phyloP scores from a whole-genome alignment of 2,113 vertebrate genomes.

The Rallus limicola region DNA sequence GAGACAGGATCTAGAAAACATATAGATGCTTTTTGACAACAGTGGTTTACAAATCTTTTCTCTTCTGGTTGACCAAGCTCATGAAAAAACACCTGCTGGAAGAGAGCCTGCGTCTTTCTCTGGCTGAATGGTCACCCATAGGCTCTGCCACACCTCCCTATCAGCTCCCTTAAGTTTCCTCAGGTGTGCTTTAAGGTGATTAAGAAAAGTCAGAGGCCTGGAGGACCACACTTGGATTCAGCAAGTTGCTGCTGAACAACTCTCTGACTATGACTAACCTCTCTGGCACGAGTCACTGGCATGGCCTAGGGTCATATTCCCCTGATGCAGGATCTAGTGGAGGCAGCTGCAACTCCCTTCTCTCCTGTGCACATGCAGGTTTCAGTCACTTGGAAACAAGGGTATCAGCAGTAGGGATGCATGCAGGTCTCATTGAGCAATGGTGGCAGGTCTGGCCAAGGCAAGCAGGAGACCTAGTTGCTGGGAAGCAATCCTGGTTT shows the following conservation, averaged over 20 bases:
- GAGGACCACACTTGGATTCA: background rate
- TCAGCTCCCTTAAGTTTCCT: background rate
- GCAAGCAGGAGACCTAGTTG: background rate
- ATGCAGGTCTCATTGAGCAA: fast-evolving
- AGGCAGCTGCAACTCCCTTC: background rate
- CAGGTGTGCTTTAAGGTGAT: fast-evolving
- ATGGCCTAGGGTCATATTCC: fast-evolving
- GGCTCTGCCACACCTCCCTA: background rate
- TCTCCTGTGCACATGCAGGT: background rate
- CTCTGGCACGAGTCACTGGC: fast-evolving
- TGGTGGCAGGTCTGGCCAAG: background rate
- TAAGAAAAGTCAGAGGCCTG: too few species aligned
- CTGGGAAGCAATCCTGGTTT: background rate
- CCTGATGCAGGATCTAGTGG: background rate
- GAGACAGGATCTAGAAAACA: background rate
- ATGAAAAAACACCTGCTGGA: background rate
- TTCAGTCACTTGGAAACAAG: background rate
- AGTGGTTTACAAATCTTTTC: background rate
- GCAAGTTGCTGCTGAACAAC: background rate
- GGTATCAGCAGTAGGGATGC: fast-evolving
- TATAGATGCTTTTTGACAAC: background rate
- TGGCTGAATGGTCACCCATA: background rate
- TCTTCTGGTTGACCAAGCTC: background rate
- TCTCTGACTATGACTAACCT: background rate
- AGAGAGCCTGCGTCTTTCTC: background rate